Evolutionary conservation across 2,888 invertebrate genomes (phyloP), one percentile per base, ranked within the genome.

Genomic region (Euclidia mi): DNA sequence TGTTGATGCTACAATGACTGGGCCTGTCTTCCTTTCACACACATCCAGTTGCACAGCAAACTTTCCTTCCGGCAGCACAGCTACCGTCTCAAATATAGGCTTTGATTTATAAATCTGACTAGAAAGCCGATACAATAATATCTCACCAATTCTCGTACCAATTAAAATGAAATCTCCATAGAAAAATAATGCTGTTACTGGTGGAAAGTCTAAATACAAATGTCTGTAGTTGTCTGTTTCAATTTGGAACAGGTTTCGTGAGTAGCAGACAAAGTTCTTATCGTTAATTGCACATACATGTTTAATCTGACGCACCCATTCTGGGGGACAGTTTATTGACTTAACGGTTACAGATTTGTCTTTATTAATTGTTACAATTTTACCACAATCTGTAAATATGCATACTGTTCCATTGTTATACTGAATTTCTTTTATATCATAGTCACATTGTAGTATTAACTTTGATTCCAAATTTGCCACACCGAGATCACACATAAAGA

Each of bases 1-100:
- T 64, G 93, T 92, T 41, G 88, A 82, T 1, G 72, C 85, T 1
- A 90, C 71, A 45, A 93, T 87, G 1, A 89, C 72, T 0, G 93
- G 90, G 0, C 92, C 92, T 10, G 79, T 74, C 56, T 80, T 85
- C 20, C 88, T 85, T 59, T 93, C 93, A 44, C 84, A 88, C 0
- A 92, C 89, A 81, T 92, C 91, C 6, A 93, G 59, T 37, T 90
- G 83, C 0, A 90, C 77, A 1, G 92, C 87, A 80, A 84, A 89
- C 65, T 88, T 89, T 6, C 84, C 85, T n/a, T 85, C 85, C 0
- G 91, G 90, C 41, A 93, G 71, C 18, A 60, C 61, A 0, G 82
- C 84, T 3, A 92, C 44, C 1, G 72, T 79, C 56, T 90, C 88
- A 82, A 91, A 90, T 49, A 85, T 79, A 1, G 91, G 90, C 34